Conservation (phyloP, 2,113 vertebrate genomes). For the Rhineura floridana region DNA sequence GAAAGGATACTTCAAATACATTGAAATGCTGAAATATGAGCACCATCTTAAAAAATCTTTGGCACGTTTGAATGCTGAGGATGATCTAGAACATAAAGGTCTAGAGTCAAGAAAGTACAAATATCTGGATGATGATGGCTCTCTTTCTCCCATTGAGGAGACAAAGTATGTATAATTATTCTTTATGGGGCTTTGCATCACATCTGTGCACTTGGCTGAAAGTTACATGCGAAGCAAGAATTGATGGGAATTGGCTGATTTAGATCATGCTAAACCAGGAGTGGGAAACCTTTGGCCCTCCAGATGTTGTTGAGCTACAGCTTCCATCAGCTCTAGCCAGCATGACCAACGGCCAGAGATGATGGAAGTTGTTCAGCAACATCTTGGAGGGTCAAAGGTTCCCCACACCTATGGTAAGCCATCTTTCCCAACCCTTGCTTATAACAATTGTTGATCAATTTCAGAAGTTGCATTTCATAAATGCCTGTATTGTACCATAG, state of each 20-base stretch:
- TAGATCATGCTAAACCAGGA: background rate
- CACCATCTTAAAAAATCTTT: slow-evolving; percentile 74
- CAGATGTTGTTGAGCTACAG: too few species aligned
- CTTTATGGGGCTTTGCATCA: background rate
- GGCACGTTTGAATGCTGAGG: slow-evolving; percentile 64
- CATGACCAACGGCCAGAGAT: too few species aligned
- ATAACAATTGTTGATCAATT: background rate
- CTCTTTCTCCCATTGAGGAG: slow-evolving; percentile 79
- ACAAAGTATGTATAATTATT: slow-evolving; percentile 64
- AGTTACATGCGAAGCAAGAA: background rate
- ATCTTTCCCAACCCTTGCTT: too few species aligned
- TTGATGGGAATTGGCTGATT: background rate
- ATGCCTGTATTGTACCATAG: background rate
- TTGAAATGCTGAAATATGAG: slow-evolving; percentile 77
- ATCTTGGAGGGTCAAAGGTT: too few species aligned
- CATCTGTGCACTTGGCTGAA: background rate
- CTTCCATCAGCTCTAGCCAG: too few species aligned
- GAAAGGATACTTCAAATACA: slow-evolving; percentile 76
- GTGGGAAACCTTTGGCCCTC: too few species aligned
- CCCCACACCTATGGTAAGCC: too few species aligned
- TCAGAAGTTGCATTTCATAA: background rate
- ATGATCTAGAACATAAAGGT: slow-evolving; percentile 75
- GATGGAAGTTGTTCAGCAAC: too few species aligned
- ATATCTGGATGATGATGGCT: slow-evolving; percentile 80
- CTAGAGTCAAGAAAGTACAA: slow-evolving; percentile 68